phyloP scores from a whole-genome alignment of 2,797 vertebrate genomes.

The Rhincodon typus region DNA sequence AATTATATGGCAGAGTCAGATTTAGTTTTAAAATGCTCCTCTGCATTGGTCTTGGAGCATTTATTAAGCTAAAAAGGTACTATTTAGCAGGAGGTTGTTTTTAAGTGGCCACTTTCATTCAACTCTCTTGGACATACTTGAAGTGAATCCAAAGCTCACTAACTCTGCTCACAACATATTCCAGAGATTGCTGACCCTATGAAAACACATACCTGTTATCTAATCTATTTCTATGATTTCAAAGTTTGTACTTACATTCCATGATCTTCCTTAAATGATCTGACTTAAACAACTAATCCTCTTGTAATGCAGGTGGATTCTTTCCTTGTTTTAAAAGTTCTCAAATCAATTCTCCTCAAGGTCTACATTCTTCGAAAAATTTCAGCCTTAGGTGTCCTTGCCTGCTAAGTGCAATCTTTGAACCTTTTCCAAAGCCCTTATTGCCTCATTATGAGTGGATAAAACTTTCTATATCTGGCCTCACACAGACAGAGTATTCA shows the following conservation, averaged over 20 bases:
- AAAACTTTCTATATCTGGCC: neutral
- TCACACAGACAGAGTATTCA: neutral
- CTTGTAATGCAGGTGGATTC: neutral
- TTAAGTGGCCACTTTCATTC: no score
- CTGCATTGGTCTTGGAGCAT: no score
- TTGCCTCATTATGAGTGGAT: neutral
- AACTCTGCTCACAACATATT: neutral
- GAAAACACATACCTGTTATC: neutral
- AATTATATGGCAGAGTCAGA: neutral
- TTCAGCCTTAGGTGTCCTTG: neutral
- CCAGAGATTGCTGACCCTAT: neutral
- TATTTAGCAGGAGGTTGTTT: no score
- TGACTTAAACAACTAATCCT: neutral
- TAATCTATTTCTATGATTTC: neutral
- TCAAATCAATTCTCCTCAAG: neutral
- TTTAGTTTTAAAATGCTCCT: no score
- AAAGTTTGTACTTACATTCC: neutral
- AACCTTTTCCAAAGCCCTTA: neutral
- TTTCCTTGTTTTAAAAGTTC: neutral
- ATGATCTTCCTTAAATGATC: neutral
- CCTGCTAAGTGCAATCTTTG: neutral
- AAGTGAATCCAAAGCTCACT: neutral
- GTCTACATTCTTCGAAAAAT: neutral
- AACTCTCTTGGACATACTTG: neutral
- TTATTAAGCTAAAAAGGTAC: no score